Base-by-base conservation (phyloP, 1,140 invertebrate species). In the Steinernema feltiae region DNA sequence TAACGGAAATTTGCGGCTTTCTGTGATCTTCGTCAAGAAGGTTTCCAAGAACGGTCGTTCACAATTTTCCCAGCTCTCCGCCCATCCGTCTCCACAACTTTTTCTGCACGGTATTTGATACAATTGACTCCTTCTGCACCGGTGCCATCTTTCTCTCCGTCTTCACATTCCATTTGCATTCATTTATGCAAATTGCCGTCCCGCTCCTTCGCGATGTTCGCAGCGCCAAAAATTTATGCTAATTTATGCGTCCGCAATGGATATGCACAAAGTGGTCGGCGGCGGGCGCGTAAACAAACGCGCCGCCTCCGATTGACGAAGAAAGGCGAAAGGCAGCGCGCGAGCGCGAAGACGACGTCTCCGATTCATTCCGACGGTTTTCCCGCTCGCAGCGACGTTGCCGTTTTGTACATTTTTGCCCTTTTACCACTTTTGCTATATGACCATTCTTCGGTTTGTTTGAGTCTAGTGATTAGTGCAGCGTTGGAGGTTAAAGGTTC, bases 151-250 rank as follows among this genome's bases (percentile, higher is more conserved):
- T n/a, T n/a, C n/a, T n/a, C n/a, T n/a, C n/a, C n/a, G n/a, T n/a
- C n/a, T n/a, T n/a, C n/a, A n/a, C n/a, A n/a, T n/a, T 63, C 53
- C 53, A 63, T 63, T 63, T 63, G 53, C 53, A 63, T 63, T 15
- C 53, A 63, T 27, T 63, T 63, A 63, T 63, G 53, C 53, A 63
- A 63, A 63, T 63, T 27, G 15, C 24, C 53, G 53, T 3, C 53
- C 3, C 53, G 53, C 24, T 15, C 53, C 24, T 27, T 63, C 53
- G 53, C 53, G 53, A 3, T n/a, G n/a, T n/a, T n/a, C n/a, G n/a
- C n/a, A n/a, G n/a, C n/a, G n/a, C 53, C 53, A 7, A 18, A 63
- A 63, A 63, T 63, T 12, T 17, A 63, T 63, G 53, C 53, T 17
- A 63, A 63, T 63, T 63, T 63, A 63, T 63, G 7, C 53, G 53